These are phyloP conservation scores for Setipinna tenuifilis DNA, from an alignment of 2,797 vertebrate species.

Conservation along the genomic window DNA sequence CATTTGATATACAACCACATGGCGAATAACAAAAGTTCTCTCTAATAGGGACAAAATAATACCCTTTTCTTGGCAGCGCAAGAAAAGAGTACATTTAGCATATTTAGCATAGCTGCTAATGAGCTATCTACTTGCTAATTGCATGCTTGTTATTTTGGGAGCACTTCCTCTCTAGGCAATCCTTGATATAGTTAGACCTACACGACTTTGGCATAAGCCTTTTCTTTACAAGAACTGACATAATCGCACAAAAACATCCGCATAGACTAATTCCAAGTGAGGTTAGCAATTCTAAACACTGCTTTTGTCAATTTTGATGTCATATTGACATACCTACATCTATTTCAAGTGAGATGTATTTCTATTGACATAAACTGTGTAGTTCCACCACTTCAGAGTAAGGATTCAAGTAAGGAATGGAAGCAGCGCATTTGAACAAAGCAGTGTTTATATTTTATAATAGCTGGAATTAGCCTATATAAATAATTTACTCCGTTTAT, in stretches of 20 bases:
- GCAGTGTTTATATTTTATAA: neutral
- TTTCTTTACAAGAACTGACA: neutral
- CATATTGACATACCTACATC: neutral
- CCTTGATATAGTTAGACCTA: neutral
- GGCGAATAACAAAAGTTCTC: neutral
- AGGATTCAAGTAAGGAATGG: constrained; percentile 12
- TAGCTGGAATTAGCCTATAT: constrained; percentile 2
- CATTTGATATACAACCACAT: neutral
- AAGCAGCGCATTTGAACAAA: neutral
- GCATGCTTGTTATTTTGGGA: neutral
- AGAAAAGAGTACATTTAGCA: constrained; percentile 5
- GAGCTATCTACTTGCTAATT: neutral
- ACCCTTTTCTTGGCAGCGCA: neutral
- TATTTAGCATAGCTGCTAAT: neutral
- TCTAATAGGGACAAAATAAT: constrained; percentile 21
- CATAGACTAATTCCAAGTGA: neutral
- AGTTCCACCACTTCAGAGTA: neutral
- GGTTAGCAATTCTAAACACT: neutral
- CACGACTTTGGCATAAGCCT: neutral
- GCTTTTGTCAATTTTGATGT: constrained; percentile 8
- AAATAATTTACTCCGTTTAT: neutral
- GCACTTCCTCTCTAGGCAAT: neutral
- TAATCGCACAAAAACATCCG: neutral
- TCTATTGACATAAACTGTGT: neutral
- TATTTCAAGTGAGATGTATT: neutral